Percentiles rank a stretch among this genome's conserved stretches.
These are phyloP conservation scores for Siniperca obscura DNA, from an alignment of 2,797 vertebrate species.

Conservation along the genomic window DNA sequence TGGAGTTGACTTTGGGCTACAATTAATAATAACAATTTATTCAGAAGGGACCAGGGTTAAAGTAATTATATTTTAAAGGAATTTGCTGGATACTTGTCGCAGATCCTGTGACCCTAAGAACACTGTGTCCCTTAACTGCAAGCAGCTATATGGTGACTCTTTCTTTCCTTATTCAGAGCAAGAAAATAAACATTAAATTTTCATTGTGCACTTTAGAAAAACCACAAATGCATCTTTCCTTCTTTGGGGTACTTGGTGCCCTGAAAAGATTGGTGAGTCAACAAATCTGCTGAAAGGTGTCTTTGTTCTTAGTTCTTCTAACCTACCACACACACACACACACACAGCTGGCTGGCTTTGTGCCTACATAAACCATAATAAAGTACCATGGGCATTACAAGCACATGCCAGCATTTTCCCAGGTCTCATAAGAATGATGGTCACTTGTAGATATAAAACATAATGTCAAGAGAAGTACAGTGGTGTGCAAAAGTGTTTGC, in stretches of 20 bases:
- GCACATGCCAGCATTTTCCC: slow-evolving; percentile 17
- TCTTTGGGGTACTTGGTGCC: slow-evolving; percentile 34
- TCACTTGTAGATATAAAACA: slow-evolving; percentile 15
- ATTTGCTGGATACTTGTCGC: slow-evolving; percentile 42
- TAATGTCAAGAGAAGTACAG: slow-evolving; percentile 2
- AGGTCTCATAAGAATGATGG: slow-evolving; percentile 26
- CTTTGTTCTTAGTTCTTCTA: slow-evolving; percentile 49
- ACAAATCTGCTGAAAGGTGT: slow-evolving; percentile 68
- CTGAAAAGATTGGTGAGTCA: slow-evolving; percentile 66
- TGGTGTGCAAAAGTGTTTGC: no score
- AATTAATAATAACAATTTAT: slow-evolving; percentile 6
- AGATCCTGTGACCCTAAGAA: slow-evolving; percentile 34
- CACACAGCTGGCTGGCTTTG: slow-evolving; percentile 31
- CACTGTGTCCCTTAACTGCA: slow-evolving; percentile 18
- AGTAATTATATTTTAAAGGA: slow-evolving; percentile 48
- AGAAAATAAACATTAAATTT: slow-evolving; percentile 70
- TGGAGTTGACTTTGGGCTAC: background rate
- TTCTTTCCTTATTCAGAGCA: slow-evolving; percentile 28
- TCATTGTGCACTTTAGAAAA: slow-evolving; percentile 64
- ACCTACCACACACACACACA: background rate
- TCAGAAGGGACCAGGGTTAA: background rate
- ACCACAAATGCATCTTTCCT: slow-evolving; percentile 62
- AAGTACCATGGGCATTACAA: slow-evolving; percentile 34
- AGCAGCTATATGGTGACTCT: slow-evolving; percentile 10
- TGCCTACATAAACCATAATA: slow-evolving; percentile 47